These are phyloP conservation scores for Drosophila flavopinicola DNA, from an alignment of 2,888 invertebrate species.

Conservation along the genomic window DNA sequence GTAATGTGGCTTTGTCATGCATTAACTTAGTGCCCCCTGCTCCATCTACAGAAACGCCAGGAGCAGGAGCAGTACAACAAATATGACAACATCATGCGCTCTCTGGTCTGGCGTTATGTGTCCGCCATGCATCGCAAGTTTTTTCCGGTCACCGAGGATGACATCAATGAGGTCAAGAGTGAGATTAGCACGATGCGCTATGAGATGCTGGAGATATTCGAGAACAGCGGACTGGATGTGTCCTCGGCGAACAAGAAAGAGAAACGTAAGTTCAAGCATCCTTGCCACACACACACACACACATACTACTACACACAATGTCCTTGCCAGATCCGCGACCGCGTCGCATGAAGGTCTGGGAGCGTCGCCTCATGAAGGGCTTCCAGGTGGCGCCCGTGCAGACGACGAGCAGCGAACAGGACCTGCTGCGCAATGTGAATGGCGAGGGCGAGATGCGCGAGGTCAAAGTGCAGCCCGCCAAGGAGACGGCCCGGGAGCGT, in stretches of 20 bases:
- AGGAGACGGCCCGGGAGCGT: slow-evolving; percentile 86
- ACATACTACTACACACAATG: neutral
- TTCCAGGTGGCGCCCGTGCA: slow-evolving; percentile 92
- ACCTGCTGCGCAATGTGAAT: slow-evolving; percentile 83
- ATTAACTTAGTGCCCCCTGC: neutral
- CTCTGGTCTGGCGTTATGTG: slow-evolving; percentile 96
- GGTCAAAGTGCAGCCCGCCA: slow-evolving; percentile 75
- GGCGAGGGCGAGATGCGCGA: slow-evolving; percentile 81
- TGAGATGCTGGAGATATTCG: slow-evolving; percentile 95
- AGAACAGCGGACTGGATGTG: slow-evolving; percentile 94
- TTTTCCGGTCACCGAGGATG: slow-evolving; percentile 95
- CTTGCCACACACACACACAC: neutral
- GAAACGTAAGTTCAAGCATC: slow-evolving; percentile 86
- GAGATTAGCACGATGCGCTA: slow-evolving; percentile 96
- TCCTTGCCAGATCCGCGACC: slow-evolving; percentile 87
- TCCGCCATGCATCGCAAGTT: slow-evolving; percentile 93
- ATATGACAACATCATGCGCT: slow-evolving; percentile 93
- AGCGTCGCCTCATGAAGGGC: slow-evolving; percentile 94
- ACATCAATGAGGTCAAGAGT: slow-evolving; percentile 96
- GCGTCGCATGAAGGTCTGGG: slow-evolving; percentile 93
- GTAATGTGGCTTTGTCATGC: neutral
- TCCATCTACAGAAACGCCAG: slow-evolving; percentile 82
- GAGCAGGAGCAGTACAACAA: slow-evolving; percentile 89
- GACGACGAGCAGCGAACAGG: slow-evolving; percentile 85
- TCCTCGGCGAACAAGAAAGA: slow-evolving; percentile 90